Conservation (phyloP, 1,140 invertebrate genomes). For the Aphelinus certus region DNA sequence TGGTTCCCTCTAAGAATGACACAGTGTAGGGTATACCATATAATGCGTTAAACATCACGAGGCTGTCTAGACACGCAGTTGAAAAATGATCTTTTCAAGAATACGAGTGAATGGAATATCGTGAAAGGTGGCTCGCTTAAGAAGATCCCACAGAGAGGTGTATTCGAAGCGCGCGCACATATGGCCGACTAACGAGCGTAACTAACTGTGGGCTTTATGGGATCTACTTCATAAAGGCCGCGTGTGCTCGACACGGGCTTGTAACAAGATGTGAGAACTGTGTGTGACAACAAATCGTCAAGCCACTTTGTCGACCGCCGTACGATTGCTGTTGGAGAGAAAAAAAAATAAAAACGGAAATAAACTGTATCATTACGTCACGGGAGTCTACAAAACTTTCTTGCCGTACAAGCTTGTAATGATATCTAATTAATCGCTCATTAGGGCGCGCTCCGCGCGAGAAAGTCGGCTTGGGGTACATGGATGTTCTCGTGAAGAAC, state of each 20-base stretch:
- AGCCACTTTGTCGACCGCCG: neutral
- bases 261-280: neutral
- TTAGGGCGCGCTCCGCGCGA: conserved; percentile 14
- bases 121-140: neutral
- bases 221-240: neutral
- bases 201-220: conserved; percentile 46
- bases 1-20: too few relatives aligned
- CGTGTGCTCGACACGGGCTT: neutral
- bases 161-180: neutral
- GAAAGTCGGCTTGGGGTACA: conserved; percentile 8
- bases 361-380: conserved; percentile 19
- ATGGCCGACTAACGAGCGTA: conserved; percentile 49
- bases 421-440: conserved; percentile 28
- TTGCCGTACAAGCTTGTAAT: neutral
- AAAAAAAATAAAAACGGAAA: conserved; percentile 28
- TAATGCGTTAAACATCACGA: too few relatives aligned
- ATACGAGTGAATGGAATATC: too few relatives aligned
- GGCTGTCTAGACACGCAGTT: too few relatives aligned
- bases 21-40: too few relatives aligned
- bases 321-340: neutral
- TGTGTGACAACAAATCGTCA: conserved; percentile 14
- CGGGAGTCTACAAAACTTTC: neutral
- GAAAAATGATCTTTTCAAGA: too few relatives aligned
- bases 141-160: neutral
- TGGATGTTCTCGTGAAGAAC: neutral